Evolutionary conservation across 2,888 invertebrate genomes (phyloP).

Genomic region (Margaritifera margaritifera): DNA sequence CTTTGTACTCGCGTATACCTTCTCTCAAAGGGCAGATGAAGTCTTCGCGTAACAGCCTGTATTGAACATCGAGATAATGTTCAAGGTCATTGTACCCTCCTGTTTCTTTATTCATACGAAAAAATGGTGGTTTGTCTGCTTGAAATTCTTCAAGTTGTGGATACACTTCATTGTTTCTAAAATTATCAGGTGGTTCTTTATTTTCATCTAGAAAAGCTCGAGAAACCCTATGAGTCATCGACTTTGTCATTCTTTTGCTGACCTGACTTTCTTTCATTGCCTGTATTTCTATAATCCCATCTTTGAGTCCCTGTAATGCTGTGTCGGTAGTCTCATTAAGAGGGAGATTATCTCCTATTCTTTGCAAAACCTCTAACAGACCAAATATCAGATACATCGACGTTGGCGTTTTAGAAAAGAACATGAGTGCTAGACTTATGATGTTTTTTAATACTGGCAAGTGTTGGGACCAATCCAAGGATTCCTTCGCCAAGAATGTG

Average conservation of each 20-base stretch:
- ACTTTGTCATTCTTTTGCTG: too few relatives aligned
- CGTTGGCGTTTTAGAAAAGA: conserved; percentile 2
- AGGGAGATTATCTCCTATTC: not conserved
- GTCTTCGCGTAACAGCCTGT: not conserved
- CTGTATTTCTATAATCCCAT: too few relatives aligned
- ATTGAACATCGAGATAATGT: not conserved
- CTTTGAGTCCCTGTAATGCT: too few relatives aligned
- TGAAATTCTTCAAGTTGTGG: conserved; percentile 59
- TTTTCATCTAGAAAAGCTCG: too few relatives aligned
- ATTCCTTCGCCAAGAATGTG: too few relatives aligned
- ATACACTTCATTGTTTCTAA: too few relatives aligned
- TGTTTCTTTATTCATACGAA: conserved; percentile 77
- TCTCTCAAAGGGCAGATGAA: not conserved
- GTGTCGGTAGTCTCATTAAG: too few relatives aligned
- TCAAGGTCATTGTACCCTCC: conserved; percentile 79
- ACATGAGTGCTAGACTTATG: not conserved
- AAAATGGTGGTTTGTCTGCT: conserved; percentile 23
- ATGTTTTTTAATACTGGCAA: not conserved
- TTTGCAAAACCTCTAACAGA: not conserved
- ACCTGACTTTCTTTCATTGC: too few relatives aligned
- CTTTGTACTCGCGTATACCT: not conserved
- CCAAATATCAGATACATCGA: not conserved
- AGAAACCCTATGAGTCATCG: too few relatives aligned
- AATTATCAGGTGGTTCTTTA: too few relatives aligned
- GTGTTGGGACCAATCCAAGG: too few relatives aligned